Percentiles rank a stretch among this genome's conserved stretches.
These are phyloP conservation scores for Acanthosepion esculentum DNA, from an alignment of 2,888 invertebrate genomes.

Conservation along the genomic window DNA sequence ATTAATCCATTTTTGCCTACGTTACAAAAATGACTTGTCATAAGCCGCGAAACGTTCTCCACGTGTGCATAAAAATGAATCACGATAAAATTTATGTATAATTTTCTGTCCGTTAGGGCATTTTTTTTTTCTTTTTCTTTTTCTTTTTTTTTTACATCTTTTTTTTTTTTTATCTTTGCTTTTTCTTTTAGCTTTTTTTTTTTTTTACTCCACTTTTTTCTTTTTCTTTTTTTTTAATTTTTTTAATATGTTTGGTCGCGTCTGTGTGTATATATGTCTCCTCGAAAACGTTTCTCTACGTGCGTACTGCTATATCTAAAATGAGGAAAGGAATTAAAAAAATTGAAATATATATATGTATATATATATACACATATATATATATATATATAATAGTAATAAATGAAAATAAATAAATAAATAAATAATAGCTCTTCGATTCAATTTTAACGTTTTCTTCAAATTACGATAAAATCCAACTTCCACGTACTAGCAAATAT, in stretches of 20 bases:
- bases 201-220: too few species aligned
- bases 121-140: not conserved
- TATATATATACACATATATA: too few species aligned
- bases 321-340: too few species aligned
- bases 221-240: too few species aligned
- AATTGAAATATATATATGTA: too few species aligned
- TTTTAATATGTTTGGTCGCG: too few species aligned
- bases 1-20: slow-evolving; percentile 12
- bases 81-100: not conserved
- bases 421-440: not conserved
- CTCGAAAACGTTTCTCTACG: too few species aligned
- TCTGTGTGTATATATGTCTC: too few species aligned
- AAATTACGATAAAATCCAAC: not conserved
- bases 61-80: not conserved
- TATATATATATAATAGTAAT: too few species aligned
- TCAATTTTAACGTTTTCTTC: not conserved
- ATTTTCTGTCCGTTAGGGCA: not conserved
- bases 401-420: too few species aligned
- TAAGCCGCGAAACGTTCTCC: not conserved
- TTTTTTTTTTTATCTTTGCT: not conserved
- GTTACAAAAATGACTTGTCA: not conserved
- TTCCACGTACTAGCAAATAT: not conserved
- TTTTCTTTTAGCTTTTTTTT: not conserved
- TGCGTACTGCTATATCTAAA: too few species aligned
- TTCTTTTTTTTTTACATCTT: not conserved